A percentile compares a stretch with the other conserved stretches of the same genome.
phyloP scores from a whole-genome alignment of 2,797 vertebrate species.

The Myotis daubentonii region DNA sequence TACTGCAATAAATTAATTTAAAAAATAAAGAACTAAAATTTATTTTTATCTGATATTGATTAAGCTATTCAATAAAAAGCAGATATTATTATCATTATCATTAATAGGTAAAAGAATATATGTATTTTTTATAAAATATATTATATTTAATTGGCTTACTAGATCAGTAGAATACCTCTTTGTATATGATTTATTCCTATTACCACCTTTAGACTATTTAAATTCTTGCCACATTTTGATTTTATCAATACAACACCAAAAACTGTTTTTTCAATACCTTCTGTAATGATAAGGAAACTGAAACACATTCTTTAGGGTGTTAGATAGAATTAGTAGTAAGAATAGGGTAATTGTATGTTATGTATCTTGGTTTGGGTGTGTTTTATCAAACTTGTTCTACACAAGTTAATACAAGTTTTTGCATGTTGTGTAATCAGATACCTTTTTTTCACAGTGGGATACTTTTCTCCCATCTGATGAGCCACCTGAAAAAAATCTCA shows the following conservation, averaged over 20 bases:
- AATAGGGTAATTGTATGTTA: background rate
- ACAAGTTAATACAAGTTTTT: constrained; percentile 45
- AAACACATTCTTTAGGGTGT: background rate
- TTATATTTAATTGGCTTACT: background rate
- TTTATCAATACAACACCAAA: background rate
- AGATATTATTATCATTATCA: background rate
- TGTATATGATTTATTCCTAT: background rate
- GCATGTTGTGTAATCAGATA: constrained; percentile 36
- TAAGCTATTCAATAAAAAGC: background rate
- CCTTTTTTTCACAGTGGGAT: constrained; percentile 67
- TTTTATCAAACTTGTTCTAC: constrained; percentile 58
- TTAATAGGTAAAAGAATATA: background rate
- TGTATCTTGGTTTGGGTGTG: background rate
- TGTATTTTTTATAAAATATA: background rate
- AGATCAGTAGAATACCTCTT: background rate
- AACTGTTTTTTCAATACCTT: background rate
- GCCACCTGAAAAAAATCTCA: constrained; percentile 74
- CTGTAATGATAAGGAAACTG: background rate
- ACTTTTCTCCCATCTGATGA: constrained; percentile 68
- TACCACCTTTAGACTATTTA: background rate
- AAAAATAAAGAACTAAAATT: background rate
- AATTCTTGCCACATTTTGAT: background rate
- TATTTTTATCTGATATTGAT: background rate
- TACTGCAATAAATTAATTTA: background rate
- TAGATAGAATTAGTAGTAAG: background rate